Evolutionary conservation across 2,797 vertebrate species (phyloP).

Genomic region (Labroides dimidiatus): DNA sequence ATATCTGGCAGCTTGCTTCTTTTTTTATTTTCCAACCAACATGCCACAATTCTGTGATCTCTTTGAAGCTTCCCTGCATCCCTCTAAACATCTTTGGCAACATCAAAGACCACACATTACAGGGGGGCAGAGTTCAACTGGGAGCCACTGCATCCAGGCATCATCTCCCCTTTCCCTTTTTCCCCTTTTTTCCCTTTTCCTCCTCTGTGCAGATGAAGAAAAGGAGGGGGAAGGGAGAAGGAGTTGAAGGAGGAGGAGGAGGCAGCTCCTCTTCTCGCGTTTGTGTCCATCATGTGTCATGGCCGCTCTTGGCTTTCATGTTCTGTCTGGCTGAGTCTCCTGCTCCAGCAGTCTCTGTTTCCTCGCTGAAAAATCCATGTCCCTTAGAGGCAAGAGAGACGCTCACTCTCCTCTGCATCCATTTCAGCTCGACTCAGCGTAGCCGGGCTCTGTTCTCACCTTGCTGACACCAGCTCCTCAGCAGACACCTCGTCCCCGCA

Average conservation of each 20-base stretch:
- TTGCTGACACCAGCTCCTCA: conserved; percentile 74
- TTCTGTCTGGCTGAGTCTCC: conserved; percentile 85
- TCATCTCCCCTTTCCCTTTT: conserved; percentile 16
- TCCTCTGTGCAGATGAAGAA: conserved; percentile 29
- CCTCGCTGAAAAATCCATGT: conserved; percentile 71
- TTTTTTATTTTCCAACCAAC: conserved; percentile 26
- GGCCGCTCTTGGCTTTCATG: conserved; percentile 80
- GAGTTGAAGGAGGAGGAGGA: neutral
- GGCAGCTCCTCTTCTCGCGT: conserved; percentile 55
- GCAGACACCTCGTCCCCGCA: conserved; percentile 64
- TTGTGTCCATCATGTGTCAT: conserved; percentile 86
- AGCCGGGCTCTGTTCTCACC: conserved; percentile 67
- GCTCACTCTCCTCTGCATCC: conserved; percentile 65
- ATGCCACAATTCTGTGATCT: conserved; percentile 47
- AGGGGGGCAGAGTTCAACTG: conserved; percentile 56
- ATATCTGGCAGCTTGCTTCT: conserved; percentile 65
- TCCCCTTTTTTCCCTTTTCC: conserved; percentile 4
- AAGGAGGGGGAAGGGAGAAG: neutral
- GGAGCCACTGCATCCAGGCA: conserved; percentile 42
- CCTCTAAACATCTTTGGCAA: conserved; percentile 50
- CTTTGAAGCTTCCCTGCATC: conserved; percentile 59
- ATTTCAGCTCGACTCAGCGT: conserved; percentile 67
- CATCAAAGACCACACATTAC: conserved; percentile 65
- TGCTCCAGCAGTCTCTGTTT: conserved; percentile 81
- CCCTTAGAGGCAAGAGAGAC: conserved; percentile 79